Percentiles rank a stretch among this genome's conserved stretches.
Conservation (phyloP, 2,113 vertebrate species). For the Ursus arctos region DNA sequence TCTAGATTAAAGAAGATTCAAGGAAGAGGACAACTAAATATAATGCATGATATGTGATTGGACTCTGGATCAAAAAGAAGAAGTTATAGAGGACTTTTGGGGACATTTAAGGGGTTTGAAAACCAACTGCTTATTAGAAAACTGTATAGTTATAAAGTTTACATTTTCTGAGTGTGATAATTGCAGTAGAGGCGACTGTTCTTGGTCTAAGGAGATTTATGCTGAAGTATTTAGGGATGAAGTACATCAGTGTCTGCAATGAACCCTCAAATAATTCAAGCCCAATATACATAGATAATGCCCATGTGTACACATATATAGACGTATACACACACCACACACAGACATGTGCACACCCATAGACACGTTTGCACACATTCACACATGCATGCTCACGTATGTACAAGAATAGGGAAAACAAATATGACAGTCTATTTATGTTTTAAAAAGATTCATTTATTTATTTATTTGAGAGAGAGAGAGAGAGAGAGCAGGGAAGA, state of each 20-base stretch:
- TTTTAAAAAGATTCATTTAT: not conserved
- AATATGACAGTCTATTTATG: not conserved
- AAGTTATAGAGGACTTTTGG: not conserved
- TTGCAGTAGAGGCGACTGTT: not conserved
- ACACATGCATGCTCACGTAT: not conserved
- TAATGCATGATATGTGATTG: not conserved
- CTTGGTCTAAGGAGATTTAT: not conserved
- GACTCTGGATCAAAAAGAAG: not conserved
- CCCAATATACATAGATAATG: not conserved
- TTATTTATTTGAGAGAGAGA: not conserved
- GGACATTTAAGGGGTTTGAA: not conserved
- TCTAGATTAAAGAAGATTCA: not conserved
- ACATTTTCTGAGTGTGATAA: not conserved
- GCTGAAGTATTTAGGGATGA: not conserved
- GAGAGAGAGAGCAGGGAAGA: not conserved
- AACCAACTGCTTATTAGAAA: not conserved
- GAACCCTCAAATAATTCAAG: not conserved
- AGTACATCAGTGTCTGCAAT: not conserved
- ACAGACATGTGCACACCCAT: accelerated
- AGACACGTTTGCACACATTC: not conserved
- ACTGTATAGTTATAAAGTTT: not conserved
- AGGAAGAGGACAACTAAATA: not conserved
- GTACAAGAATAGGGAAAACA: not conserved
- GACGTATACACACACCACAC: not conserved
- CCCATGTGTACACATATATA: not conserved